Percentiles rank a stretch among this genome's conserved stretches.
phyloP scores from a whole-genome alignment of 1,140 invertebrate species.

The Dendroctonus valens region DNA sequence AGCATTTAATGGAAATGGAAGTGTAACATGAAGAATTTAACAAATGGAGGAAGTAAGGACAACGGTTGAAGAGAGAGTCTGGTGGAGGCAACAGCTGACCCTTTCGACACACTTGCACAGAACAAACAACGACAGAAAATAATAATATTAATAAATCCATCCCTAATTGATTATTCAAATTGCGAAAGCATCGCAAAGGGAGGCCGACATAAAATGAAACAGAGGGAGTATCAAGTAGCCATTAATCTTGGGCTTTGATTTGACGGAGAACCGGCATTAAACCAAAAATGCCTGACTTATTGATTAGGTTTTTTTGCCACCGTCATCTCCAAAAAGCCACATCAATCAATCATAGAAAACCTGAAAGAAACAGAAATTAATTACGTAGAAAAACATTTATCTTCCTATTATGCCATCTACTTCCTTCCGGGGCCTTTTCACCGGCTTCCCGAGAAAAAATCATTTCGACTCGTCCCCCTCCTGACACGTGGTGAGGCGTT shows the following conservation, averaged over 20 bases:
- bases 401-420: slow-evolving; percentile 25
- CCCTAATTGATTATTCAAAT: too few species aligned
- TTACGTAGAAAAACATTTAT: slow-evolving; percentile 35
- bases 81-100: too few species aligned
- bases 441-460: slow-evolving; percentile 6
- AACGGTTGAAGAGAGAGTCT: too few species aligned
- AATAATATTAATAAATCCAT: too few species aligned
- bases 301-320: slow-evolving; percentile 23
- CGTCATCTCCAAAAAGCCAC: slow-evolving; percentile 22
- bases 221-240: background rate
- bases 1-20: too few species aligned
- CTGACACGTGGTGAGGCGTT: too few species aligned
- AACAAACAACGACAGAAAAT: too few species aligned
- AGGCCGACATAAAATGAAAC: too few species aligned
- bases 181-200: too few species aligned
- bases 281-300: slow-evolving; percentile 15
- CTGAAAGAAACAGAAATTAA: slow-evolving; percentile 30
- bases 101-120: too few species aligned
- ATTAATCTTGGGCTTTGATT: slow-evolving; percentile 12
- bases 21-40: too few species aligned
- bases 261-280: slow-evolving; percentile 5
- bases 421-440: slow-evolving; percentile 17
- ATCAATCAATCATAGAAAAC: slow-evolving; percentile 31
- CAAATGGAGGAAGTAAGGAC: too few species aligned
- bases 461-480: background rate